Percentiles rank a stretch among this genome's conserved stretches.
These are phyloP conservation scores for Rhinoraja longicauda DNA, from an alignment of 2,797 vertebrate genomes.

Conservation along the genomic window DNA sequence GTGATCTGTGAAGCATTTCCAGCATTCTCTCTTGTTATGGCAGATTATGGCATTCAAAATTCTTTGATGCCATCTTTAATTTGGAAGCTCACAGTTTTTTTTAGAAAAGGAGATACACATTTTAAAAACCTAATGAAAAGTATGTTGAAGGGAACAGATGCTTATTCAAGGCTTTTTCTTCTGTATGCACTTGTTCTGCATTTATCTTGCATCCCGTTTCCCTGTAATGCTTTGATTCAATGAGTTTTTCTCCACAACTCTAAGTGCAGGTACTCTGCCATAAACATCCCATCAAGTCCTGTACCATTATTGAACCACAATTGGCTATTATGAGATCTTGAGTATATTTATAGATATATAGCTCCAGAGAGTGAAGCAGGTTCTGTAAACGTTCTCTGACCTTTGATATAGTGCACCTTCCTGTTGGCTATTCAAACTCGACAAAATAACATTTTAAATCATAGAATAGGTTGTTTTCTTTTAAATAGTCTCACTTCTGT, in stretches of 20 bases:
- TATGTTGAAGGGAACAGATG: not conserved
- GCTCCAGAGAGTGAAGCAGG: not conserved
- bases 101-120: not conserved
- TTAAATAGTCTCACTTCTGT: conserved; percentile 23
- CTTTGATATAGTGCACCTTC: too few relatives aligned
- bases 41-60: too few relatives aligned
- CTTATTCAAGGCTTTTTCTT: not conserved
- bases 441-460: not conserved
- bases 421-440: not conserved
- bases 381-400: not conserved
- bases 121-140: not conserved
- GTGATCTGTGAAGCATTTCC: too few relatives aligned
- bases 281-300: too few relatives aligned
- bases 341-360: too few relatives aligned
- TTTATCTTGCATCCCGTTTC: not conserved
- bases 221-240: not conserved
- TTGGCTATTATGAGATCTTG: not conserved
- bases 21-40: too few relatives aligned
- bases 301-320: not conserved
- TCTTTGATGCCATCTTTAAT: too few relatives aligned
- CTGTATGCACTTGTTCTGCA: not conserved
- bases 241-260: not conserved
- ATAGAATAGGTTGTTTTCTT: conserved; percentile 3
- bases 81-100: too few relatives aligned
- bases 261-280: not conserved